Base-by-base conservation (phyloP, 2,888 invertebrate genomes). In the Eudasyphora cyanicolor region DNA sequence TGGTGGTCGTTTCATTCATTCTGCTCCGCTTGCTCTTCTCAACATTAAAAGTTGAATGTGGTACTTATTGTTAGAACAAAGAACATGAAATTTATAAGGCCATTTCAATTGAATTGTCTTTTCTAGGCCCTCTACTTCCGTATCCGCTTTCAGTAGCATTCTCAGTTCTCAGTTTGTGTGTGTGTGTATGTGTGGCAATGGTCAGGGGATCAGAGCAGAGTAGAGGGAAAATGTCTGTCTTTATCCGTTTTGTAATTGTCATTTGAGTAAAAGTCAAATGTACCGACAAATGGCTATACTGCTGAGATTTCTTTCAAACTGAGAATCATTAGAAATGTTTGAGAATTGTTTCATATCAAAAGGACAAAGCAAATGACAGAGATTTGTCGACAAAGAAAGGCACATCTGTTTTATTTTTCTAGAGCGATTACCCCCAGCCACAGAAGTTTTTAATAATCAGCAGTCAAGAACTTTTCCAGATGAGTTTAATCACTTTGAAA, bases 51-150 rank as follows among this genome's bases (percentile, higher is more conserved):
- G 27, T 57, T 73, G 74, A 64, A 38, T 69, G 49, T 79, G 70
- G 70, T 35, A n/a, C n/a, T n/a, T n/a, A n/a, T 62, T 71, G 62
- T 57, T 19, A 1, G 19, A 64, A 6, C 35, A 32, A 60, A 74
- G 21, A 21, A 74, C 49, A 42, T 79, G 45, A 79, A 64, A 73
- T 74, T 64, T 79, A 70, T 73, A 54, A 64, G 38, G 49, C 64
- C 51, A 73, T 54, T 78, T 64, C 17, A 12, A 71, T 19, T 71
- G n/a, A 14, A 3, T 74, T 10, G 29, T 2, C 8, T 79, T 73
- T 60, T 62, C 38, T 62, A 71, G 70, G 70, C 70, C 76, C n/a
- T 29, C 62, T 38, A 51, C 70, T 21, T n/a, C 29, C 51, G n/a
- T 76, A 62, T 70, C 67, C 73, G 76, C 64, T 74, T 74, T 24